A percentile compares a stretch with the other conserved stretches of the same genome.
These are phyloP conservation scores for Aradophagus sp. DNA, from an alignment of 1,140 invertebrate genomes.

Conservation along the genomic window DNA sequence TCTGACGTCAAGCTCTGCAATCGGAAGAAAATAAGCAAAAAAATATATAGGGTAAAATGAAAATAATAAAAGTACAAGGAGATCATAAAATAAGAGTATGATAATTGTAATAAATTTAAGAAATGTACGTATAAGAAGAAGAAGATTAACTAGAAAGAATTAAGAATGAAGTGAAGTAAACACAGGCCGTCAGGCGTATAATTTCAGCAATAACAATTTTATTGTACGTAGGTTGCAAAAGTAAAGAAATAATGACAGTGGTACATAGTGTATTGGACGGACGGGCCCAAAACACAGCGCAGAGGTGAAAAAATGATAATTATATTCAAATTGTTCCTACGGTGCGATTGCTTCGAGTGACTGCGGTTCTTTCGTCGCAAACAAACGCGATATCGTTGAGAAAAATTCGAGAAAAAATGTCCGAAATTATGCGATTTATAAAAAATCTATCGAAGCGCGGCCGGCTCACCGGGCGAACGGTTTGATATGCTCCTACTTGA, in stretches of 20 bases:
- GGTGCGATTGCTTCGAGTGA: constrained; percentile 68
- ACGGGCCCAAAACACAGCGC: constrained; percentile 73
- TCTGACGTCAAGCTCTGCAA: too few species aligned
- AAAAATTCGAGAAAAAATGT: constrained; percentile 64
- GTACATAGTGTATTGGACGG: constrained; percentile 73
- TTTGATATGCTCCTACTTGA: constrained; percentile 69
- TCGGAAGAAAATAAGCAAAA: too few species aligned
- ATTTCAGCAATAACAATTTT: constrained; percentile 74
- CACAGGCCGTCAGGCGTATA: constrained; percentile 56
- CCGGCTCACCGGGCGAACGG: constrained; percentile 66
- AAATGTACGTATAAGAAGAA: constrained; percentile 8
- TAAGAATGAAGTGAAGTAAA: constrained; percentile 17
- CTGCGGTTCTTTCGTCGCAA: constrained; percentile 59
- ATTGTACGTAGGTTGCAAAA: constrained; percentile 74
- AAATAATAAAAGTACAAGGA: too few species aligned
- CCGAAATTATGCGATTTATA: constrained; percentile 69
- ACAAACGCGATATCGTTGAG: constrained; percentile 64
- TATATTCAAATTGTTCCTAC: constrained; percentile 67
- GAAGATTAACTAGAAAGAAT: neutral
- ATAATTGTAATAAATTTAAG: too few species aligned
- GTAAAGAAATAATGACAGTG: constrained; percentile 74
- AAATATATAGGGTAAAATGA: too few species aligned
- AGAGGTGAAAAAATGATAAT: constrained; percentile 72
- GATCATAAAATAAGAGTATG: too few species aligned
- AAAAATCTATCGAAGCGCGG: constrained; percentile 71